Evolutionary conservation across 2,888 invertebrate genomes (phyloP), one percentile per base, ranked within the genome.

Genomic region (Drosophila monieri): DNA sequence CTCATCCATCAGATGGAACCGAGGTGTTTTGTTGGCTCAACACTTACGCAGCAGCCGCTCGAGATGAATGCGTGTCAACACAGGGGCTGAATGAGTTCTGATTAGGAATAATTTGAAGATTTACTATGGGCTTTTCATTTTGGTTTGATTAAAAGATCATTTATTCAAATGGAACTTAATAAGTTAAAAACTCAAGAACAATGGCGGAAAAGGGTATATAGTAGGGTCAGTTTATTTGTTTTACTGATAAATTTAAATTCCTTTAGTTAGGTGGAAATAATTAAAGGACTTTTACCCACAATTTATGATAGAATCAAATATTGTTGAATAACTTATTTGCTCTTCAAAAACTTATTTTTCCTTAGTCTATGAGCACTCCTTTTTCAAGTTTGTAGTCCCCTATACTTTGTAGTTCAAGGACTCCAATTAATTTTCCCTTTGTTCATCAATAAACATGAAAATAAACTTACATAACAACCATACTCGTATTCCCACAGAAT

Each of bases 391-490:
- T 32, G 10, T 32, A 12, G 10, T 27, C 8, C 27, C 9, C 9
- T 9, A 0, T 27, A 27, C 27, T 27, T 0, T 9, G 9, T 0
- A 27, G 27, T 32, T 32, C 12, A 3, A 32, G 12, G 32, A 32
- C 32, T 12, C 0, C 4, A 32, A 12, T 0, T 14, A 14, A 6
- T n/a, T 14, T 5, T 35, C 10, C 12, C 12, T 35, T 2, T n/a
- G n/a, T 35, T 14, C 6, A 14, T 27, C 0, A 27, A 9, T 9
- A 27, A 27, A 9, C 27, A 35, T n/a, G 6, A n/a, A 14, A 35
- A 6, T 2, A n/a, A 66, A 89, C 89, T 90, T 88, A 89, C 89
- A 90, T 78, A 70, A 90, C 84, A 76, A 89, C 89, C 89, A 89
- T 89, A 43, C 18, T 43, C 43, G 43, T 43, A 83, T 89, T 90